Evolutionary conservation across 1,140 invertebrate genomes (phyloP).

Genomic region (Dolichoris vasculosae): DNA sequence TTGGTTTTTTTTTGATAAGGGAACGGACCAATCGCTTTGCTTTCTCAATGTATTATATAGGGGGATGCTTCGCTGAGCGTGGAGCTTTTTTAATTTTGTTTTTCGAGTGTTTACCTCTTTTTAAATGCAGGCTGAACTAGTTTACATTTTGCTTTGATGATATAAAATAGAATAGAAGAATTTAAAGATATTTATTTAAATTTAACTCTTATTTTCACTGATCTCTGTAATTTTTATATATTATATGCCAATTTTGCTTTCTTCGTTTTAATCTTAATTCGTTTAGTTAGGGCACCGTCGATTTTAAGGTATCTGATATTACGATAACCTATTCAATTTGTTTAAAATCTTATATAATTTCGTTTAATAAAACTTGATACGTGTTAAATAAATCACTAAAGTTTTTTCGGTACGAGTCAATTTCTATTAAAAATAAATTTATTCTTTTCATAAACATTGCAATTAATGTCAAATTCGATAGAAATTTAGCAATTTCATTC

Average conservation of each 20-base stretch:
- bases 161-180: background rate
- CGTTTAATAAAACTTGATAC: no score
- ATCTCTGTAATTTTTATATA: background rate
- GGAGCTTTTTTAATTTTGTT: constrained; percentile 21
- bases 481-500: background rate
- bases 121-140: background rate
- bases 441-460: background rate
- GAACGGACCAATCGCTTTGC: no score
- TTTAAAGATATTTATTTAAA: background rate
- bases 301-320: no score
- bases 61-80: background rate
- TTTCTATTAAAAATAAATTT: background rate
- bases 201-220: background rate
- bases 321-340: background rate
- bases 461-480: background rate
- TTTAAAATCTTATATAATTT: background rate
- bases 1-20: background rate
- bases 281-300: background rate
- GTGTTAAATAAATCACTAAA: no score
- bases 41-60: background rate
- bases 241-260: background rate
- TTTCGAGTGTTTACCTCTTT: constrained; percentile 2
- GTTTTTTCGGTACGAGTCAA: background rate
- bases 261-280: background rate
- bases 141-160: background rate